A percentile compares a stretch with the other conserved stretches of the same genome.
Evolutionary conservation across 2,888 invertebrate genomes (phyloP).

Genomic region (Melanostoma mellinum): DNA sequence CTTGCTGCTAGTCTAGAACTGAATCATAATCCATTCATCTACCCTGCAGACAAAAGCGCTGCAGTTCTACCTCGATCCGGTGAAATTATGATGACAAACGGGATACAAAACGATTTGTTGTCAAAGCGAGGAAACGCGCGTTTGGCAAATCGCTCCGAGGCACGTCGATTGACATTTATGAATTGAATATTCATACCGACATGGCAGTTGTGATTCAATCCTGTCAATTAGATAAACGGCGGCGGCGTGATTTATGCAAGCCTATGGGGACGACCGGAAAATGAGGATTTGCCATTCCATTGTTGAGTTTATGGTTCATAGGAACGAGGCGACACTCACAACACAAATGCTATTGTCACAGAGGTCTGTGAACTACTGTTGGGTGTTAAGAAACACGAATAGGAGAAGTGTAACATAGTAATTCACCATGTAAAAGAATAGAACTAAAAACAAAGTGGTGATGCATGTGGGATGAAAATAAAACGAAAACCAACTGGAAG

Average conservation of each 20-base stretch:
- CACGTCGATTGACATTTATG: conserved; percentile 68
- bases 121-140: conserved; percentile 58
- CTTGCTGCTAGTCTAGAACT: conserved; percentile 21
- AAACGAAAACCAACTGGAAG: no score
- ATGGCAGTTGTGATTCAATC: conserved; percentile 68
- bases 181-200: conserved; percentile 72
- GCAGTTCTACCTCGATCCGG: conserved; percentile 7
- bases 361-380: conserved; percentile 14
- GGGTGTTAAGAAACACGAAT: not conserved
- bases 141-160: conserved; percentile 55
- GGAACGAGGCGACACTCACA: conserved; percentile 12
- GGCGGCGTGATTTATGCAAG: conserved; percentile 54
- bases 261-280: conserved; percentile 25
- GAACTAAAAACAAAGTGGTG: no score
- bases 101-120: conserved; percentile 69
- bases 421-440: no score
- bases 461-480: no score
- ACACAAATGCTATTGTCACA: conserved; percentile 11
- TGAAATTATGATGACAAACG: conserved; percentile 64
- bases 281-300: conserved; percentile 10
- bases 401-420: no score
- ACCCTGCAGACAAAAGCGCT: conserved; percentile 43
- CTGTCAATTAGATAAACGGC: conserved; percentile 69
- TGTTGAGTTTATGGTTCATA: conserved; percentile 13
- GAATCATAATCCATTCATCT: conserved; percentile 59